Conservation (phyloP, 2,888 invertebrate genomes). For the Metellina segmentata region DNA sequence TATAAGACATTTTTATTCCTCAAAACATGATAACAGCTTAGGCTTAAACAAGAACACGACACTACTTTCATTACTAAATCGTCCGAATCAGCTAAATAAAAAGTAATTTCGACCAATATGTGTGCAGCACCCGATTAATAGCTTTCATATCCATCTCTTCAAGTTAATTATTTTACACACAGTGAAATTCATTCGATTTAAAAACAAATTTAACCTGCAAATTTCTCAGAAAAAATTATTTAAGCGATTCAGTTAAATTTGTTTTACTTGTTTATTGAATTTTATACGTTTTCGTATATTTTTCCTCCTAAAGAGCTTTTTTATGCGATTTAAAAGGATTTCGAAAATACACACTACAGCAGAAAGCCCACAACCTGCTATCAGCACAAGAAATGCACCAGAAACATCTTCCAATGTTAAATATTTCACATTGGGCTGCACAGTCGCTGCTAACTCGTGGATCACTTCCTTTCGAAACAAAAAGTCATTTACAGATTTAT, state of each 20-base stretch:
- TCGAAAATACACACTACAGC: slow-evolving; percentile 20
- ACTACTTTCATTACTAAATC: too few species aligned
- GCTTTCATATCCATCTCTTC: too few species aligned
- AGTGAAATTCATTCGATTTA: neutral
- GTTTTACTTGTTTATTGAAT: neutral
- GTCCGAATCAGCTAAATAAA: too few species aligned
- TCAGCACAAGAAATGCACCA: too few species aligned
- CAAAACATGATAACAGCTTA: too few species aligned
- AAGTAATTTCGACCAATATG: too few species aligned
- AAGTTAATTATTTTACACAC: neutral
- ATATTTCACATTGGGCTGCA: neutral
- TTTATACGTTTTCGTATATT: neutral
- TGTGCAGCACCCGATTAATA: too few species aligned
- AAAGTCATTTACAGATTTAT: slow-evolving; percentile 22
- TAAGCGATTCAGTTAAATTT: neutral
- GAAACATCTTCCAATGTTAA: slow-evolving; percentile 36
- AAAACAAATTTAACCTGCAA: too few species aligned
- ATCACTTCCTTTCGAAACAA: slow-evolving; percentile 9
- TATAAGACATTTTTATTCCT: too few species aligned
- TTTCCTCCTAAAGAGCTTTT: neutral
- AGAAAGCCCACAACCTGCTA: slow-evolving; percentile 18
- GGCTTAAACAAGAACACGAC: too few species aligned
- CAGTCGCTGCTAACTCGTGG: neutral
- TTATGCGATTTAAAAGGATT: neutral
- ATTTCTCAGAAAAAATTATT: neutral